Conservation (phyloP, 2,888 invertebrate genomes). For the Cylloceria caligata region DNA sequence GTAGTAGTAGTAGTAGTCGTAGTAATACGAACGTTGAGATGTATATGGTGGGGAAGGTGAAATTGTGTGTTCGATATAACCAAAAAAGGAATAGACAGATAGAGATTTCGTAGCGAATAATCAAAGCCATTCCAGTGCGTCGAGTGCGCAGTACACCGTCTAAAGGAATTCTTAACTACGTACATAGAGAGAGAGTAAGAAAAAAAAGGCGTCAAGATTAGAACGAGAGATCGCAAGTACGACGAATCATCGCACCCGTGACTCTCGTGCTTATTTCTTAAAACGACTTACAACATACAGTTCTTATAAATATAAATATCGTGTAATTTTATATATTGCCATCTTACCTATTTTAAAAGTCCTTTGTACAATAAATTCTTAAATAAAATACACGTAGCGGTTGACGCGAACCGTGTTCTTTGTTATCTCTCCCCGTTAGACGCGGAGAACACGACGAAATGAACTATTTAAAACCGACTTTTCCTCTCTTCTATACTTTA, state of each 20-base stretch:
- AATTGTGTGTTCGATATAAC: constrained; percentile 44
- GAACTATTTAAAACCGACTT: constrained; percentile 20
- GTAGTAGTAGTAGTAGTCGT: no score
- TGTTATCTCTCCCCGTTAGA: constrained; percentile 46
- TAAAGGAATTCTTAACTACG: constrained; percentile 22
- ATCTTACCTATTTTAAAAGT: constrained; percentile 80
- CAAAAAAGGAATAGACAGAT: constrained; percentile 56
- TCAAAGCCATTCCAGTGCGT: constrained; percentile 35
- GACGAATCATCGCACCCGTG: constrained; percentile 31
- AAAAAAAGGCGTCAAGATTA: constrained; percentile 25
- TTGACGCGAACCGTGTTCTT: constrained; percentile 60
- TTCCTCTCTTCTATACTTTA: constrained; percentile 4
- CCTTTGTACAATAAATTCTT: constrained; percentile 82
- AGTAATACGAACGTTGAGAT: no score
- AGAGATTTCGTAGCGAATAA: constrained; percentile 12
- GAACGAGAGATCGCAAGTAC: constrained; percentile 53
- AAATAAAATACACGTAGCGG: constrained; percentile 77
- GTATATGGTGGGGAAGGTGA: constrained; percentile 19
- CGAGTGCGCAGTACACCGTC: constrained; percentile 27
- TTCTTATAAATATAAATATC: constrained; percentile 1
- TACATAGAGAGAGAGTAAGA: constrained; percentile 4
- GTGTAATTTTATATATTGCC: constrained; percentile 19
- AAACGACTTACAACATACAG: constrained; percentile 12
- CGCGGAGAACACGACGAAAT: constrained; percentile 62
- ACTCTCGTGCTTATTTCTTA: constrained; percentile 44